Percentiles rank a stretch among this genome's conserved stretches.
Conservation (phyloP, 2,797 vertebrate genomes). For the Myotis planiceps region DNA sequence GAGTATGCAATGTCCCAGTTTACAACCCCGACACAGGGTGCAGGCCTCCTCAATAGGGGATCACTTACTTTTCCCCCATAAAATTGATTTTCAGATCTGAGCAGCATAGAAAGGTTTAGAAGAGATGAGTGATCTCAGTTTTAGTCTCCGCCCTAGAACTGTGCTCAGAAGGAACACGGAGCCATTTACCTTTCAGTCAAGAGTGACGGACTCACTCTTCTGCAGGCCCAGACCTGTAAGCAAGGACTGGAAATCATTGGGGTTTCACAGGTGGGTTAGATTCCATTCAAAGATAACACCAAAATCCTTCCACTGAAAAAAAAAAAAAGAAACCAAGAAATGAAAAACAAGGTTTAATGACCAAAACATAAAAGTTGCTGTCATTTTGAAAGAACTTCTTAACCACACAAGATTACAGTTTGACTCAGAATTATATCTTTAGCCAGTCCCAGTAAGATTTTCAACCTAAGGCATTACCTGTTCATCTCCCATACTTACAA, state of each 20-base stretch:
- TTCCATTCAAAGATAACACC: neutral
- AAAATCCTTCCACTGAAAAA: neutral
- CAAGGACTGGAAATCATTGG: neutral
- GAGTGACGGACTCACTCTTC: neutral
- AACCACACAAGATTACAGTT: neutral
- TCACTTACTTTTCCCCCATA: neutral
- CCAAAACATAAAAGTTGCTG: neutral
- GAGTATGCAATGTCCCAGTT: neutral
- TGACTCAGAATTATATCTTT: neutral
- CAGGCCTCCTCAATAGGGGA: neutral
- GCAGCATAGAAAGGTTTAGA: neutral
- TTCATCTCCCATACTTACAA: neutral
- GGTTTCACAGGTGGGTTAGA: neutral
- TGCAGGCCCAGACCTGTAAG: neutral
- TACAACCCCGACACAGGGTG: rapidly evolving
- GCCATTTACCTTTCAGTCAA: neutral
- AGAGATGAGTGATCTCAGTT: neutral
- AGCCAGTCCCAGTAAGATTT: neutral
- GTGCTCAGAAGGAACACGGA: neutral
- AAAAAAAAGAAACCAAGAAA: neutral
- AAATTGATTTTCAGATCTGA: constrained; percentile 44
- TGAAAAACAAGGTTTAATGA: neutral
- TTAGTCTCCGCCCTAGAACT: neutral
- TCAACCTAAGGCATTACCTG: neutral
- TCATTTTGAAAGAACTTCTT: neutral